Percentiles rank a stretch among this genome's conserved stretches.
Conservation (phyloP, 2,113 vertebrate genomes). For the Damaliscus lunatus region DNA sequence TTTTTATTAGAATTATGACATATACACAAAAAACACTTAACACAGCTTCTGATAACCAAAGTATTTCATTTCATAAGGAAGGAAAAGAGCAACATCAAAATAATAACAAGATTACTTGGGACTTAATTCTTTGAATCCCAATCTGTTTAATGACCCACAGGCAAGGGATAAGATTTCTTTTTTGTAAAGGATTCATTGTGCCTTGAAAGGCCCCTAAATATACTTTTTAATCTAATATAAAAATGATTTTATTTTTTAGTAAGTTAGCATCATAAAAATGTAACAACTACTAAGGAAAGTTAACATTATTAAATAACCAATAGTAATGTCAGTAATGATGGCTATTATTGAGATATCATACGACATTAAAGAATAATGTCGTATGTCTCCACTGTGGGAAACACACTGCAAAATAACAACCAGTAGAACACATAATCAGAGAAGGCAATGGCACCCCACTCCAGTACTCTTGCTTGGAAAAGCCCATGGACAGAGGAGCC, state of each 20-base stretch:
- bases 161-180: background rate
- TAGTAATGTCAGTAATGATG: background rate
- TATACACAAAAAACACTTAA: conserved; percentile 53
- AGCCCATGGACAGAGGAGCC: too few relatives aligned
- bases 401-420: background rate
- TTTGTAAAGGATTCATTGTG: background rate
- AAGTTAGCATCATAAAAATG: background rate
- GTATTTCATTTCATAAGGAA: conserved; percentile 8
- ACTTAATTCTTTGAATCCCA: conserved; percentile 19
- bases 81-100: conserved; percentile 32
- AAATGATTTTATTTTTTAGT: conserved; percentile 25
- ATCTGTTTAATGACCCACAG: conserved; percentile 15
- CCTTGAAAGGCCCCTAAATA: background rate
- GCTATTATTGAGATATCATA: background rate
- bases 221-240: conserved; percentile 37
- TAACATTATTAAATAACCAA: background rate
- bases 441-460: too few relatives aligned
- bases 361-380: background rate
- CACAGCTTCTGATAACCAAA: conserved; percentile 38
- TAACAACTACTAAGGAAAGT: conserved; percentile 14
- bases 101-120: conserved; percentile 36
- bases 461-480: too few relatives aligned
- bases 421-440: background rate
- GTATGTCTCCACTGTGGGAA: background rate
- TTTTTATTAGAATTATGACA: conserved; percentile 72